Conservation (phyloP, 30 jellyfish, hydroid and myxozoan genomes). For the Aurelia aurita region DNA sequence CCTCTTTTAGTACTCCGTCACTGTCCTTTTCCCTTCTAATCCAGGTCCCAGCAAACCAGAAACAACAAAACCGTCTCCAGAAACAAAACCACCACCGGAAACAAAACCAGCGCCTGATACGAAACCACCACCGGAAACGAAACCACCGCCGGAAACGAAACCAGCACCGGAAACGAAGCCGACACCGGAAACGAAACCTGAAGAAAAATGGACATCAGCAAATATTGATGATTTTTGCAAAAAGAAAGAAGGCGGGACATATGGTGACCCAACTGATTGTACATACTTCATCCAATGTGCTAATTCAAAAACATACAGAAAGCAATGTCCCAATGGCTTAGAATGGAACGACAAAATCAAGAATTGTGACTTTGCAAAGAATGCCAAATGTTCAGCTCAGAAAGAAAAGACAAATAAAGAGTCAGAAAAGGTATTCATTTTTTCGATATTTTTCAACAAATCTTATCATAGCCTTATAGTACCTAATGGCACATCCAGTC, state of each 20-base stretch:
- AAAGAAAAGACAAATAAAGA: neutral
- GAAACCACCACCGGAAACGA: neutral
- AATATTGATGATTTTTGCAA: conserved; percentile 51
- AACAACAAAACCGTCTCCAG: no score
- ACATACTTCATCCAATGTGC: conserved; percentile 50
- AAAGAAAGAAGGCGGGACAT: conserved; percentile 28
- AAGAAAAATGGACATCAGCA: neutral
- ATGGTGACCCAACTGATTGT: conserved; percentile 66
- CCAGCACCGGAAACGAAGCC: neutral
- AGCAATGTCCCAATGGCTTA: conserved; percentile 44
- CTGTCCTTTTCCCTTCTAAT: no score
- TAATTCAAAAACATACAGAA: conserved; percentile 33
- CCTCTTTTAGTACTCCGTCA: no score
- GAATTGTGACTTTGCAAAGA: conserved; percentile 52
- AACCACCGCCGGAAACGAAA: no score
- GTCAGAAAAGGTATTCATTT: no score
- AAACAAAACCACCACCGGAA: no score
- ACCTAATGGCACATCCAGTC: no score
- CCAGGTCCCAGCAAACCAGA: no score
- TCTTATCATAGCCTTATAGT: no score
- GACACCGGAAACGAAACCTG: neutral
- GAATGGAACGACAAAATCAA: conserved; percentile 51
- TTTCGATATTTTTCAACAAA: no score
- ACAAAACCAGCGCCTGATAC: neutral
- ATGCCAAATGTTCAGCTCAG: conserved; percentile 49